Base-by-base conservation (phyloP, 2,797 vertebrate species). In the Pseudochaenichthys georgianus region DNA sequence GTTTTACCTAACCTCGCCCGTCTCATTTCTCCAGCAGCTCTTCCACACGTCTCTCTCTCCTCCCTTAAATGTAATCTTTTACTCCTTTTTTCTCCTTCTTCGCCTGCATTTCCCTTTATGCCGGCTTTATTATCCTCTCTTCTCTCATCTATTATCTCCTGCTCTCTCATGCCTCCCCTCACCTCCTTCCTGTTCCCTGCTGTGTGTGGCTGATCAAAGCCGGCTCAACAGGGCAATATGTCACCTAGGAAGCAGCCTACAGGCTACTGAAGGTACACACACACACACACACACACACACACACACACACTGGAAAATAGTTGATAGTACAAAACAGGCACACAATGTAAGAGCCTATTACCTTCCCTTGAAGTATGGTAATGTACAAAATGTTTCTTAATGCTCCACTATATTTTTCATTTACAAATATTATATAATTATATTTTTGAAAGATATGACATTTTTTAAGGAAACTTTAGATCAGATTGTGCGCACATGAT, bases 181-280 rank as follows among this genome's bases (percentile, higher is more conserved):
- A 59, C 64, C 52, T 70, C 68, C 67, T 81, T 75, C 79, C 79
- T 74, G 61, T 64, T 83, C 75, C 70, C 75, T 66, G 83, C 79
- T 47, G 83, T 67, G 83, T 16, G 19, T 48, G 62, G 62, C 55
- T 89, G 87, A 91, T 89, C 84, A 88, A 91, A 91, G 89, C 77
- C 16, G 53, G 61, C 77, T 90, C 67, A 83, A 80, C 79, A 68
- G 76, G 82, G 71, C 87, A 83, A 72, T 76, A 70, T 89, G 79
- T 90, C 83, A 89, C 73, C 57, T 38, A 58, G 67, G 73, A 66
- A 75, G 63, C 78, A 86, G 84, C 87, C 86, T 87, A 41, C 81
- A 66, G 80, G 81, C 70, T 58, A 53, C 19, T 13, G 38, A 42
- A 79, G 62, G 47, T 62, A 47, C 57, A 60, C 23, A 66, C 80